Conservation (phyloP, 2,113 vertebrate genomes). For the cat (Felis catus) region DNA sequence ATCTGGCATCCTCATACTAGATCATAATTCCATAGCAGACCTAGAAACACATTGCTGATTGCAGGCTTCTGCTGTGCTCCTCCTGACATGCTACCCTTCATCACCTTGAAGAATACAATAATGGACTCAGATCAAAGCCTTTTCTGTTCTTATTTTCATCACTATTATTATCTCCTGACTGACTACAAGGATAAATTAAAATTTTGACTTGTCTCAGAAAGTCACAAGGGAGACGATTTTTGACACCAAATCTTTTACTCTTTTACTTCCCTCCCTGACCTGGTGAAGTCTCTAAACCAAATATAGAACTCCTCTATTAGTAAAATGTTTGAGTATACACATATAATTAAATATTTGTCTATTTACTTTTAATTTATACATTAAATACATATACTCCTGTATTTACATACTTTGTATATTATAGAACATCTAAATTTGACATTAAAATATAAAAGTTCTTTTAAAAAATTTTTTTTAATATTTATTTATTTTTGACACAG, state of each 20-base stretch:
- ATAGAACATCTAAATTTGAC: neutral
- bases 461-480: no score
- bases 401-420: neutral
- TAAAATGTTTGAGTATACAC: neutral
- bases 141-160: neutral
- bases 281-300: neutral
- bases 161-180: neutral
- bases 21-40: neutral
- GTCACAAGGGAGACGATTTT: conserved; percentile 10
- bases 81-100: neutral
- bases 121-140: neutral
- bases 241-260: neutral
- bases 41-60: neutral
- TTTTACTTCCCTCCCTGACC: neutral
- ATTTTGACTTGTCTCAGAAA: neutral
- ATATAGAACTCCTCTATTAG: neutral
- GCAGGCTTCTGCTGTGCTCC: neutral
- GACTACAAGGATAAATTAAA: neutral
- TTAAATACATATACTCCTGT: neutral
- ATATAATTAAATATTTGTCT: neutral
- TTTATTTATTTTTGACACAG: no score
- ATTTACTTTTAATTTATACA: conserved; percentile 6
- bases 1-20: neutral
- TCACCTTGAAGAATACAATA: neutral
- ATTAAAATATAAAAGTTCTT: neutral